These are phyloP conservation scores for Spea bombifrons DNA, from an alignment of 2,113 vertebrate genomes.

Conservation along the genomic window DNA sequence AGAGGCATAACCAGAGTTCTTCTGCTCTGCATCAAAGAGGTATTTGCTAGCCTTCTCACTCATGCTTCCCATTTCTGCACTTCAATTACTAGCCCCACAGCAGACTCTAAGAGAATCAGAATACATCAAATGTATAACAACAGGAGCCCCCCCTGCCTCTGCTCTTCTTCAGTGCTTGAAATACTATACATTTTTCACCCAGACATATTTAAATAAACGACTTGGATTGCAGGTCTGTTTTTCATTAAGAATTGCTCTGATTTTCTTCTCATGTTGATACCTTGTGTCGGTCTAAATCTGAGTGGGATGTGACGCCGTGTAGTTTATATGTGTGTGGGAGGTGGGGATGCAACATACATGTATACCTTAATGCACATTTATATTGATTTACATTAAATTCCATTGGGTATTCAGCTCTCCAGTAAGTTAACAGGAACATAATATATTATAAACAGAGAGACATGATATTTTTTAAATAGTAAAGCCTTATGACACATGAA, in stretches of 20 bases:
- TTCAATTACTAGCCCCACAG: conserved; percentile 20
- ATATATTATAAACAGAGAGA: no score
- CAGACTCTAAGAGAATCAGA: conserved; percentile 1
- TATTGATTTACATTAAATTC: no score
- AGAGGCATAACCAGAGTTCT: conserved; percentile 8
- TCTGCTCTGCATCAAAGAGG: conserved; percentile 27
- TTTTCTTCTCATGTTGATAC: conserved; percentile 39
- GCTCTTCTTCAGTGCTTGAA: conserved; percentile 8
- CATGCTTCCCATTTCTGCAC: conserved; percentile 12
- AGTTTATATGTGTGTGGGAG: background rate
- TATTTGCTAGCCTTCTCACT: conserved; percentile 37
- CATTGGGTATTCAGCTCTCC: no score
- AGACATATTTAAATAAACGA: conserved; percentile 41
- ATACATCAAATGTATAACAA: conserved; percentile 23
- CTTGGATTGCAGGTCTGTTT: conserved; percentile 32
- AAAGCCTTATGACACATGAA: no score
- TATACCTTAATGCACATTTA: no score
- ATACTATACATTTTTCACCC: conserved; percentile 33
- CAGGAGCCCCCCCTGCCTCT: background rate
- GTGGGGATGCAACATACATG: no score
- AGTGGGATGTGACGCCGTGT: conserved; percentile 16
- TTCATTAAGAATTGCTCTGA: conserved; percentile 34
- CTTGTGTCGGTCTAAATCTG: conserved; percentile 22
- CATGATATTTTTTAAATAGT: no score
- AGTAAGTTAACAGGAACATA: no score